Base-by-base conservation (phyloP, 92 coral and sea anemone species). In the Epizoanthus scotinus region DNA sequence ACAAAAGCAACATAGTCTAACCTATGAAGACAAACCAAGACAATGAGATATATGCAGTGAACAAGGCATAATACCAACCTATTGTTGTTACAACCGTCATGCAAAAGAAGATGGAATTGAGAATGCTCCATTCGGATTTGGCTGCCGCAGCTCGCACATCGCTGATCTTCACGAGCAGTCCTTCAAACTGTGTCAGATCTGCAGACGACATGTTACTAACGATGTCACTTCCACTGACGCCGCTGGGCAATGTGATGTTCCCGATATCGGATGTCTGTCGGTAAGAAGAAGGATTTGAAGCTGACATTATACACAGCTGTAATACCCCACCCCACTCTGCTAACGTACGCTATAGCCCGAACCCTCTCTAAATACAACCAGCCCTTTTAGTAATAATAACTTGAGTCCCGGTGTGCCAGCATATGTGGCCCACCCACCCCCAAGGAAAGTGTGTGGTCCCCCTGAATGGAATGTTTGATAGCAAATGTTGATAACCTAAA, bases 81-180 rank as follows among this genome's bases (percentile, higher is more conserved):
- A 92, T 92, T 4, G 97, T 92, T 31, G 97, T 92, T 1, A 93
- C 89, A 14, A 92, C 97, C 4, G 97, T 92, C 90, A 92, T 83
- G 36, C 97, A 92, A 71, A 92, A 92, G 72, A 86, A 92, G 70
- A 92, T 87, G 9, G 97, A 92, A 55, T 92, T 92, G 21, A 87
- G 68, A 27, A 88, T 84, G 61, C 79, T 87, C 97, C 97, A 92
- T 27, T 92, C 88, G 25, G 90, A 81, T 75, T 87, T 90, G 2
- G 85, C 66, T 0, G 97, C 94, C 2, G 87, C 79, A 2, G 78
- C 54, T 22, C 97, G 87, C 15, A 67, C 63, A 52, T 34, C 61
- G 77, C 85, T 90, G 34, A 92, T 87, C 65, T 83, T 74, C 18
- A 70, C 78, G 19, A 92, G 70, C 42, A 85, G 56, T 6, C 71